Evolutionary conservation across 2,797 vertebrate genomes (phyloP).

Genomic region (Podarcis lilfordi): DNA sequence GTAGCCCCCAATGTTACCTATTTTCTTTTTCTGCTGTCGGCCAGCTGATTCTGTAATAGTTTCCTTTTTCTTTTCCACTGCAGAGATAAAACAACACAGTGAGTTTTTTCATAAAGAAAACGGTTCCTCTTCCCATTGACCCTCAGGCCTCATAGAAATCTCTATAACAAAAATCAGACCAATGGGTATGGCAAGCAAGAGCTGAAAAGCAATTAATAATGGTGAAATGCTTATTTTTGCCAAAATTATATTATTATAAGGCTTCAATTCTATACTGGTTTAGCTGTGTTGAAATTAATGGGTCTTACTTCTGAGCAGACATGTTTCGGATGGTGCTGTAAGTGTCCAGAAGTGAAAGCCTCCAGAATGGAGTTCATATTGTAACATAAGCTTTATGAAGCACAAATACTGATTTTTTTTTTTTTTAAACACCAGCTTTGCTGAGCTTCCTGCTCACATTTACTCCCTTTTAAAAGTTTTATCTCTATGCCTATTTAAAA

Average conservation of each 20-base stretch:
- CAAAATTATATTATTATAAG: too few species aligned
- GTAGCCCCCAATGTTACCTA: slow-evolving; percentile 81
- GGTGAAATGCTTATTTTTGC: too few species aligned
- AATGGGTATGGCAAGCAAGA: not conserved
- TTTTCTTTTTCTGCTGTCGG: slow-evolving; percentile 98
- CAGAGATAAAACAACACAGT: slow-evolving; percentile 57
- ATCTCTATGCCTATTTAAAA: not conserved
- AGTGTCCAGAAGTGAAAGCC: too few species aligned
- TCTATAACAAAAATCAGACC: not conserved
- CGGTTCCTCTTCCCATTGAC: not conserved
- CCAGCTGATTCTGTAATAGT: slow-evolving; percentile 97
- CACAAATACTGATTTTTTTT: not conserved
- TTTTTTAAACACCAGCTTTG: not conserved
- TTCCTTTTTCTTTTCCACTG: slow-evolving; percentile 99
- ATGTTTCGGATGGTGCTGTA: too few species aligned
- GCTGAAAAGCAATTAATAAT: too few species aligned
- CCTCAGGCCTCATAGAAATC: not conserved
- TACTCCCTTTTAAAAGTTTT: not conserved
- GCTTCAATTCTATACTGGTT: too few species aligned
- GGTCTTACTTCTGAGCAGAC: too few species aligned
- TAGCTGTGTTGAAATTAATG: too few species aligned
- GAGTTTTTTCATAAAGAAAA: slow-evolving; percentile 28
- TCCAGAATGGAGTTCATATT: not conserved
- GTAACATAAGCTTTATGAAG: not conserved
- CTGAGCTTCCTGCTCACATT: not conserved